Evolutionary conservation across 1,140 invertebrate species (phyloP), one percentile per base, ranked within the genome.

Genomic region (Microplitis mediator): DNA sequence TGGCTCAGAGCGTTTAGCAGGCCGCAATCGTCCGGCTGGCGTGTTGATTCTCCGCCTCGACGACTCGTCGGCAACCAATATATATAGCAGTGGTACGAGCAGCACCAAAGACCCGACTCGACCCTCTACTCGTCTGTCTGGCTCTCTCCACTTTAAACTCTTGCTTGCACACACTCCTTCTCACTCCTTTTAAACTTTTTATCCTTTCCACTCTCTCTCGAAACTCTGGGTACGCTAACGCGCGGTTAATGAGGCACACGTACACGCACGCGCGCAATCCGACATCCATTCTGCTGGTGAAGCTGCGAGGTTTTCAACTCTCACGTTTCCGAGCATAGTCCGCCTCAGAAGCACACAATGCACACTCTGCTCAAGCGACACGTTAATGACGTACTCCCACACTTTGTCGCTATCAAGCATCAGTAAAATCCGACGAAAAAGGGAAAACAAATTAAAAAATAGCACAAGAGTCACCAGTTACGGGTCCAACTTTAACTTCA

Each of bases 361-460:
- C 80, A 72, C 76, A 77, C 78, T 74, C 82, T 77, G 81, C 81
- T 80, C 81, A 82, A 79, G 79, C 81, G 79, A 82, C 78, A 79
- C 80, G 79, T 77, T 84, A 84, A 84, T 82, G 81, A 84, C 78
- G 79, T 80, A 82, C 82, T 82, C 81, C 80, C 78, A 82, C 81
- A 82, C 62, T 64, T 54, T 34, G 56, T 58, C 56, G 56, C 56
- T 45, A 45, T 45, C 39, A 45, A 45, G 39, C 39, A 11, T 45
- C 39, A 45, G 39, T 45, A 9, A 11, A 45, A 11, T 45, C 39
- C 11, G 39, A 45, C 6, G 39, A 11, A 45, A 45, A 6, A 45
- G 39, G 39, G 11, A 45, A 45, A 45, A 45, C 39, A 9, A 45
- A 45, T 45, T 23, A 23, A 23, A 23, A 23, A 23, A 23, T 23